Conservation (phyloP, 2,113 vertebrate species). For the Hippocampus barbouri region DNA sequence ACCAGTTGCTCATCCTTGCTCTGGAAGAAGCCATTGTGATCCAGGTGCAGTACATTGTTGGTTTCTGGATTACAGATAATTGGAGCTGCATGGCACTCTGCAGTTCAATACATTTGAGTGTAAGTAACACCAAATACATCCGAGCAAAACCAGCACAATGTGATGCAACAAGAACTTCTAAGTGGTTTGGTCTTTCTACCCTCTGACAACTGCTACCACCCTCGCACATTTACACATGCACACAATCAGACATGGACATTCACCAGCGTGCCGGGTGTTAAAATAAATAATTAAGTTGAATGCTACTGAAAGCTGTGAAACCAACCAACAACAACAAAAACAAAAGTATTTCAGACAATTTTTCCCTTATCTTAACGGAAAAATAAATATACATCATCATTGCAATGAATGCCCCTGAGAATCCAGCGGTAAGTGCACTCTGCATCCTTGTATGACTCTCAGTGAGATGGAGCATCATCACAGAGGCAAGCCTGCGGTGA, state of each 20-base stretch:
- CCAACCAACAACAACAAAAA: background rate
- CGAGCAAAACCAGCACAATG: too few relatives aligned
- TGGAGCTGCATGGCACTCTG: too few relatives aligned
- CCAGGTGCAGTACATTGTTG: too few relatives aligned
- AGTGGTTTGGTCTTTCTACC: too few relatives aligned
- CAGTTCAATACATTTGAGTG: too few relatives aligned
- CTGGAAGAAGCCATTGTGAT: too few relatives aligned
- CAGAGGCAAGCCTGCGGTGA: slow-evolving; percentile 31
- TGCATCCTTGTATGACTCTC: slow-evolving; percentile 17
- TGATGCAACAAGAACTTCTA: too few relatives aligned
- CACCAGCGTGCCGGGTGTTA: background rate
- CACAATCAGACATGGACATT: slow-evolving; percentile 17
- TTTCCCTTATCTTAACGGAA: slow-evolving; percentile 37
- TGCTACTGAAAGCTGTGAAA: slow-evolving; percentile 10
- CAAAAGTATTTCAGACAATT: slow-evolving; percentile 9
- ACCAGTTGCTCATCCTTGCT: too few relatives aligned
- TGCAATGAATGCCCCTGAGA: slow-evolving; percentile 39
- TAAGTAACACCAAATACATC: too few relatives aligned
- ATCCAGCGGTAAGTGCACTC: slow-evolving; percentile 47
- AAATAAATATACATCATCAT: slow-evolving; percentile 10
- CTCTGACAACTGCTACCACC: background rate
- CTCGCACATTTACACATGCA: slow-evolving; percentile 3
- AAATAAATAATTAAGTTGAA: slow-evolving; percentile 5
- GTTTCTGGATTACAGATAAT: too few relatives aligned
- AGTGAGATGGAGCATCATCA: slow-evolving; percentile 26